A percentile compares a stretch with the other conserved stretches of the same genome.
Conservation (phyloP, 2,113 vertebrate genomes). For the Verasper variegatus region DNA sequence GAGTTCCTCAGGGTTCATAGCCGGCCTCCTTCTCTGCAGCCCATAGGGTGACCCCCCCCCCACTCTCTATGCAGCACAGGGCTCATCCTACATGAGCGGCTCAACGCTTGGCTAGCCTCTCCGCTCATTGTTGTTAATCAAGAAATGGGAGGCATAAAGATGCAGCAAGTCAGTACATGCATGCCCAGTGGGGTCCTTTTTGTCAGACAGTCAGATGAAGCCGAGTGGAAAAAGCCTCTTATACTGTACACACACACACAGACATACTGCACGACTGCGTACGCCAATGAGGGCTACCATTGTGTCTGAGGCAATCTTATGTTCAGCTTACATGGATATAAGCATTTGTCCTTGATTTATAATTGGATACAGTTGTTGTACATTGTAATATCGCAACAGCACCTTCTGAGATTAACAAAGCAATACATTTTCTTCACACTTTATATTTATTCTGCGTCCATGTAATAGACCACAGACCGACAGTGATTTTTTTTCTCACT, state of each 20-base stretch:
- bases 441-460: constrained; percentile 53
- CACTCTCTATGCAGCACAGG: constrained; percentile 5
- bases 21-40: constrained; percentile 57
- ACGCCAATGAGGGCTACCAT: constrained; percentile 29
- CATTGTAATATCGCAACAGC: constrained; percentile 45
- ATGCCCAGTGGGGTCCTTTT: constrained; percentile 78
- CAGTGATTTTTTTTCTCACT: constrained; percentile 55
- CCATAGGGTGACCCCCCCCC: constrained; percentile 37
- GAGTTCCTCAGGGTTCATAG: constrained; percentile 74
- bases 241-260: constrained; percentile 35
- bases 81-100: constrained; percentile 58
- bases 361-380: constrained; percentile 1
- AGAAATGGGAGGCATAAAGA: constrained; percentile 78
- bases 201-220: constrained; percentile 77
- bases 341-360: constrained; percentile 31
- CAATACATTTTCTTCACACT: constrained; percentile 29
- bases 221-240: constrained; percentile 69
- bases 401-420: constrained; percentile 57
- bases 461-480: constrained; percentile 68
- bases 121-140: constrained; percentile 81
- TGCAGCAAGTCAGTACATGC: constrained; percentile 77
- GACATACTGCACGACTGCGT: neutral
- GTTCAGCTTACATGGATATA: constrained; percentile 40
- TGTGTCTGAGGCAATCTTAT: constrained; percentile 39
- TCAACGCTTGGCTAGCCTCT: constrained; percentile 75